phyloP scores from a whole-genome alignment of 2,113 vertebrate species.

The Trematocara stigmaticum region DNA sequence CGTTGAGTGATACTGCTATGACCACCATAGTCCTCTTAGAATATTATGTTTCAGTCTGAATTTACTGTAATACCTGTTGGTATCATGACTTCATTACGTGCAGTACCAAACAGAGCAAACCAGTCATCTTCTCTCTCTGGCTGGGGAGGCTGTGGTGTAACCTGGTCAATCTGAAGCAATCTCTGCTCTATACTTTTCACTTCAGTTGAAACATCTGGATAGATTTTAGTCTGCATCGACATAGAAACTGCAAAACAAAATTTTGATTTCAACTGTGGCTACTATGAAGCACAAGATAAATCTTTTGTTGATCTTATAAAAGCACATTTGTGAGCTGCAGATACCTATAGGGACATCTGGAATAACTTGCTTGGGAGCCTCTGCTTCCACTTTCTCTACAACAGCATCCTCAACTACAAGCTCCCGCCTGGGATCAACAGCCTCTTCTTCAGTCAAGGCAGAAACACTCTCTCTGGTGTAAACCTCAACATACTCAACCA shows the following conservation, averaged over 20 bases:
- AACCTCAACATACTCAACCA: not conserved
- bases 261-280: not conserved
- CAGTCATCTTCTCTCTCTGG: constrained; percentile 47
- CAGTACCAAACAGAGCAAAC: constrained; percentile 31
- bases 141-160: constrained; percentile 1
- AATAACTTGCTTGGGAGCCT: not conserved
- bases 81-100: not conserved
- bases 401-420: not conserved
- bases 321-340: not conserved
- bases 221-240: not conserved
- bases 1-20: not conserved
- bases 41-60: not conserved
- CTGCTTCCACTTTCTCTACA: not conserved
- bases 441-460: not conserved
- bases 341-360: constrained; percentile 46
- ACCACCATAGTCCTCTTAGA: not conserved
- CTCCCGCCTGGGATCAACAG: not conserved
- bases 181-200: not conserved
- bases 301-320: not conserved
- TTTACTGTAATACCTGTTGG: constrained; percentile 41
- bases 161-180: not conserved
- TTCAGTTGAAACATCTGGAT: constrained; percentile 8
- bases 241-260: constrained; percentile 24
- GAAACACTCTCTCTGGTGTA: not conserved
- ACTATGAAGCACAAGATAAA: not conserved